A percentile compares a stretch with the other conserved stretches of the same genome.
Conservation (phyloP, 2,888 invertebrate genomes). For the Coelinius sp. region DNA sequence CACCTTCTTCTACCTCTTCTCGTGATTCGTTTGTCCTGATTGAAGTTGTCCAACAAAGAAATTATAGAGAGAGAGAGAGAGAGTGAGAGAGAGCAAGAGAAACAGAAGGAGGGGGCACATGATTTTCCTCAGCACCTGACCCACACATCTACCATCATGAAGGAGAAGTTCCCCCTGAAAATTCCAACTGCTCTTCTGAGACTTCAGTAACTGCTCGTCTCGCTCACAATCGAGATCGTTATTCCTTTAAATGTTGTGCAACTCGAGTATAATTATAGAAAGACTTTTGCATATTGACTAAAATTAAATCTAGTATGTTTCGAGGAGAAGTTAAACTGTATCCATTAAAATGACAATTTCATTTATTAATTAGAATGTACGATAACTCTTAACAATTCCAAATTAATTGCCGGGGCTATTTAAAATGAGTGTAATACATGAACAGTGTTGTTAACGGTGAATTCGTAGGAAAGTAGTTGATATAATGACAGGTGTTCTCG, state of each 20-base stretch:
- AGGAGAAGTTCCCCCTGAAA: slow-evolving; percentile 51
- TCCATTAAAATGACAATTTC: background rate
- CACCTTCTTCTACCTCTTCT: slow-evolving; percentile 5
- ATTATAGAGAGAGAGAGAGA: background rate
- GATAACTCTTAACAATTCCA: slow-evolving; percentile 39
- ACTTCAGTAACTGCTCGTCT: slow-evolving; percentile 52
- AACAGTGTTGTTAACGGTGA: slow-evolving; percentile 52
- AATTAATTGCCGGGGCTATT: slow-evolving; percentile 19
- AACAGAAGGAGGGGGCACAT: slow-evolving; percentile 23
- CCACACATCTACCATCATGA: slow-evolving; percentile 37
- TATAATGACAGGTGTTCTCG: slow-evolving; percentile 46
- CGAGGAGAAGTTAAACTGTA: too few species aligned
- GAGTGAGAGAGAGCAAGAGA: background rate
- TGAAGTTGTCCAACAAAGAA: background rate
- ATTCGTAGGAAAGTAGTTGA: slow-evolving; percentile 49
- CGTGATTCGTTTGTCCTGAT: slow-evolving; percentile 25
- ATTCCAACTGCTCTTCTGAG: slow-evolving; percentile 54
- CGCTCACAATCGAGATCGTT: slow-evolving; percentile 46
- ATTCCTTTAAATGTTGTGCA: too few species aligned
- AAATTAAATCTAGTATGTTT: too few species aligned
- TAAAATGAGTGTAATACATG: slow-evolving; percentile 37
- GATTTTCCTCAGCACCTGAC: slow-evolving; percentile 52
- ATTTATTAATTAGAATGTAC: background rate
- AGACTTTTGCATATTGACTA: too few species aligned
- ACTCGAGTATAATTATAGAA: too few species aligned